Base-by-base conservation (phyloP, 2,888 invertebrate genomes). In the Elgonia sp. region DNA sequence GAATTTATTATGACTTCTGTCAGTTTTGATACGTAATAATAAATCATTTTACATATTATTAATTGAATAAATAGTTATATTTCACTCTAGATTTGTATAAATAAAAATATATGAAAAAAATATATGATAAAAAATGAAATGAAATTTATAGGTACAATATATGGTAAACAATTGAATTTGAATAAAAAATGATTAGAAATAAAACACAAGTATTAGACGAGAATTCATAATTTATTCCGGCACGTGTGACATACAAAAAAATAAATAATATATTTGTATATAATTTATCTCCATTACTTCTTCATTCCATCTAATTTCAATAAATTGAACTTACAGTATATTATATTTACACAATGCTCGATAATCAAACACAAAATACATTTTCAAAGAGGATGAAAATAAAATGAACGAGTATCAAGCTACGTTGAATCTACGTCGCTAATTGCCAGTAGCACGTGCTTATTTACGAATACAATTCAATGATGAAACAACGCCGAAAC, bases 211-310 rank as follows among this genome's bases (percentile, higher is more conserved):
- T 16, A 62, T 14, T 21, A 46, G 72, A 84, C 72, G 81, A 77
- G 82, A 72, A 81, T 86, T 65, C 42, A 86, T 87, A 72, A 73
- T 87, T 87, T 87, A 87, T 87, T 87, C 86, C 89, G 84, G 86
- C 86, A 89, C 84, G 89, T 87, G 84, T 87, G 84, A 89, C 79
- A 84, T 89, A 89, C 89, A 89, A 89, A 89, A 89, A 89, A 89
- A 89, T 89, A 89, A 89, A 87, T 85, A 87, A 87, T 89, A 72
- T 84, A 67, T 89, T 85, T 84, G n/a, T 67, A 72, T 83, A 77
- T 77, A 69, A 77, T 86, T 76, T 69, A 10, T 42, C 14, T 50
- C 20, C 37, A 70, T 40, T 70, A 12, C 53, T 70, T 70, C 37
- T 72, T 16, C 3, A 37, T n/a, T 37, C 42, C 57, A 40, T 39